These are phyloP conservation scores for Poeciliopsis infans DNA, from an alignment of 2,797 vertebrate genomes.

Conservation along the genomic window DNA sequence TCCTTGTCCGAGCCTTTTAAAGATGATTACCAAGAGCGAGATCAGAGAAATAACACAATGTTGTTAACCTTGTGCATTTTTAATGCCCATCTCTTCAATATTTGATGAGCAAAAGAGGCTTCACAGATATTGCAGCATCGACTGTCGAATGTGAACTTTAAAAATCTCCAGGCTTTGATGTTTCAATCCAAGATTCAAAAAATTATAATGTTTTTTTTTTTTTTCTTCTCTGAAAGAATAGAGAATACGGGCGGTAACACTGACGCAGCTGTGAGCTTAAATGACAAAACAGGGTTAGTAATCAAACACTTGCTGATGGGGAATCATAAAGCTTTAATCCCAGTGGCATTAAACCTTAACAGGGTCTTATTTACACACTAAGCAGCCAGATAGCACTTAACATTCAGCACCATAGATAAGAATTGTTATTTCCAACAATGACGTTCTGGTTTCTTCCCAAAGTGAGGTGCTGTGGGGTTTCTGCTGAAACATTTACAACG, in stretches of 20 bases:
- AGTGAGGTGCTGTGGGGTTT: neutral
- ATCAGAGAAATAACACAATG: constrained; percentile 52
- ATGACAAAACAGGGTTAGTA: neutral
- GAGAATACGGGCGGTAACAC: neutral
- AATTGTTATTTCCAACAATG: too few relatives aligned
- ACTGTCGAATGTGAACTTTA: constrained; percentile 35
- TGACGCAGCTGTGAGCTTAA: neutral
- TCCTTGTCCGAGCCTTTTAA: constrained; percentile 27
- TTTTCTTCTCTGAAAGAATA: neutral
- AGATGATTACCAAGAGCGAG: constrained; percentile 35
- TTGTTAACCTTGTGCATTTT: constrained; percentile 69
- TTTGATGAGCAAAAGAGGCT: constrained; percentile 58
- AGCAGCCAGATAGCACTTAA: neutral
- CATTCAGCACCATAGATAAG: neutral
- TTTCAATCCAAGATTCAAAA: constrained; percentile 24
- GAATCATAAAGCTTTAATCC: neutral
- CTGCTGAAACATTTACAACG: neutral
- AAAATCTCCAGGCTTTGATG: constrained; percentile 7
- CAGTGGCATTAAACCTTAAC: neutral
- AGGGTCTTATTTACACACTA: neutral
- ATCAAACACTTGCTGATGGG: neutral
- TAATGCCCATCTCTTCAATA: constrained; percentile 65
- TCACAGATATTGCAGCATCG: constrained; percentile 38
- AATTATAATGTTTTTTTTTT: neutral
- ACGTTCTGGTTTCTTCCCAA: neutral